A percentile compares a stretch with the other conserved stretches of the same genome.
phyloP scores from a whole-genome alignment of 2,888 invertebrate species.

The Melangyna quadrimaculata region DNA sequence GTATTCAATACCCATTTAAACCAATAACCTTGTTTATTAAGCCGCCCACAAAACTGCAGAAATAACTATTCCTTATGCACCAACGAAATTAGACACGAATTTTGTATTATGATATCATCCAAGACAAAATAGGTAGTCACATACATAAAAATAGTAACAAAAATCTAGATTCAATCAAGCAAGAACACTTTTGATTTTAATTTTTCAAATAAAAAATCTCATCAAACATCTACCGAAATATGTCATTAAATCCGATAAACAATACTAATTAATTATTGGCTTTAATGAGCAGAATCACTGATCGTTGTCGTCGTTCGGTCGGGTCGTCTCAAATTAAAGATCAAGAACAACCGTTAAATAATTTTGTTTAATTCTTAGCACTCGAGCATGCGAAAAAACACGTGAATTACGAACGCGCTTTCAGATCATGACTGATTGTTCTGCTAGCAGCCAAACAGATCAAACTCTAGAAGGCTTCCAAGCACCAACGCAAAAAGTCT shows the following conservation, averaged over 20 bases:
- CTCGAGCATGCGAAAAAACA: slow-evolving; percentile 23
- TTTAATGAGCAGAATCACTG: neutral
- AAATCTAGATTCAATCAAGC: neutral
- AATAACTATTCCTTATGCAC: neutral
- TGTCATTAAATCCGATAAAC: neutral
- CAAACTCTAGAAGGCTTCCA: slow-evolving; percentile 22
- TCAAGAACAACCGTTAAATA: slow-evolving; percentile 18
- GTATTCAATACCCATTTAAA: no score
- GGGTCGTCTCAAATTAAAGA: neutral
- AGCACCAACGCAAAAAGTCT: neutral
- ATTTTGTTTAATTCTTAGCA: slow-evolving; percentile 1
- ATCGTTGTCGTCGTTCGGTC: no score
- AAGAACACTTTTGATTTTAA: neutral
- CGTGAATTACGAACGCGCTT: slow-evolving; percentile 38
- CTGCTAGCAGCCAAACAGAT: slow-evolving; percentile 29
- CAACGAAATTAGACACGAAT: neutral
- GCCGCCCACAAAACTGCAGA: neutral
- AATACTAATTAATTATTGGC: neutral
- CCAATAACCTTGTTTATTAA: neutral
- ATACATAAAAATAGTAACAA: no score
- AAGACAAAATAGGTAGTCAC: neutral
- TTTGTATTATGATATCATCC: neutral
- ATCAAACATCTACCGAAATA: neutral
- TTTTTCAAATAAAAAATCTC: neutral
- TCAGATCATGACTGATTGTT: slow-evolving; percentile 51